Percentiles rank a stretch among this genome's conserved stretches.
Conservation (phyloP, 1,140 invertebrate species). For the Brachystomella parvula region DNA sequence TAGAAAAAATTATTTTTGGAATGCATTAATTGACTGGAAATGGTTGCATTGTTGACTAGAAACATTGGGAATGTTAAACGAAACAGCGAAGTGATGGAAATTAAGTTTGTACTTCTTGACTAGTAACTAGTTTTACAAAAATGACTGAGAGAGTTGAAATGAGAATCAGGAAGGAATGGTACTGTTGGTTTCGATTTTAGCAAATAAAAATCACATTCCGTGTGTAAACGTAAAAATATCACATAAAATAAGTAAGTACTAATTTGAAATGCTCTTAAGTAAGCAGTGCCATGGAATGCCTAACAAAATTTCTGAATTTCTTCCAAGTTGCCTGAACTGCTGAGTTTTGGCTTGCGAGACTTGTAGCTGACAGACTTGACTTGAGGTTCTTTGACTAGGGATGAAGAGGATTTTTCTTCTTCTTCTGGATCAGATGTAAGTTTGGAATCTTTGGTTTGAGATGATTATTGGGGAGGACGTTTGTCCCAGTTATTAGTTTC, state of each 20-base stretch:
- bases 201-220: neutral
- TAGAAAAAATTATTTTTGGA: neutral
- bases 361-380: neutral
- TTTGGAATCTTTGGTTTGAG: neutral
- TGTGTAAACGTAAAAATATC: neutral
- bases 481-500: neutral
- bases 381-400: neutral
- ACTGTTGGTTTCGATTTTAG: neutral
- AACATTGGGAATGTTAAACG: neutral
- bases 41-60: neutral
- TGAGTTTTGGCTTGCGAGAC: no score
- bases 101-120: neutral
- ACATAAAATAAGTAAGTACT: neutral
- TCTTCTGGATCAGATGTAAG: neutral
- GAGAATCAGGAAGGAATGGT: neutral
- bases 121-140: neutral
- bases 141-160: neutral
- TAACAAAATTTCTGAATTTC: no score
- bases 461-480: neutral
- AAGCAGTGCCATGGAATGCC: no score
- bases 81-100: neutral
- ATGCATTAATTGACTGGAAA: neutral
- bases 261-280: no score
- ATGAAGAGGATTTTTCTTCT: neutral
- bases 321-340: no score